Evolutionary conservation across 2,797 vertebrate species (phyloP).

Genomic region (Malacoraja senta): DNA sequence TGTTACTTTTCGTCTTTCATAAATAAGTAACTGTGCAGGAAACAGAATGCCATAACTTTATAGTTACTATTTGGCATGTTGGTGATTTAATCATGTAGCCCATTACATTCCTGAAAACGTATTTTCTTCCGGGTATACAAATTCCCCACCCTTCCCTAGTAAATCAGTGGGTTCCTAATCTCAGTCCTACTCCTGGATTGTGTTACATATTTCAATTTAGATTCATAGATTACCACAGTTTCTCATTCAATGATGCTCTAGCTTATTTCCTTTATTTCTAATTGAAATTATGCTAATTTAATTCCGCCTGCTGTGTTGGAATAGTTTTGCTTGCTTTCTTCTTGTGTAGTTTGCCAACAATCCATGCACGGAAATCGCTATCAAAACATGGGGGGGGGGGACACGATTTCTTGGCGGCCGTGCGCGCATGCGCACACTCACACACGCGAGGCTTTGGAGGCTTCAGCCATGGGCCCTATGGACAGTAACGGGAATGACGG

Average conservation of each 20-base stretch:
- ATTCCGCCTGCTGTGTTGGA: not conserved
- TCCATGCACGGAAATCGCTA: too few relatives aligned
- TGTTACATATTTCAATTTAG: not conserved
- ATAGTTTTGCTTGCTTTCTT: not conserved
- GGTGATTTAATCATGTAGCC: not conserved
- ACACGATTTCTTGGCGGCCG: too few relatives aligned
- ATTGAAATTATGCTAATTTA: not conserved
- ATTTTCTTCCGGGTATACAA: not conserved
- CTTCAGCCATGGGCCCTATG: too few relatives aligned
- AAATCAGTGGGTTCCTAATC: not conserved
- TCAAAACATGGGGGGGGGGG: too few relatives aligned
- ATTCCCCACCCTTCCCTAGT: not conserved
- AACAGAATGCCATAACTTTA: not conserved
- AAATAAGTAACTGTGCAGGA: too few relatives aligned
- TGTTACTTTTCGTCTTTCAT: too few relatives aligned
- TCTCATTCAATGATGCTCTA: not conserved
- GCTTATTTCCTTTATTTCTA: not conserved
- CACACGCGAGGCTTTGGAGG: too few relatives aligned
- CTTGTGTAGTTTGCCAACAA: not conserved
- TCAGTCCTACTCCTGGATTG: not conserved
- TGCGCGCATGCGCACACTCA: too few relatives aligned
- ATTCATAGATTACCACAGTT: not conserved
- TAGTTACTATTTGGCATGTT: not conserved
- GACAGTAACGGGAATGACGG: too few relatives aligned
- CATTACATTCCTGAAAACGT: not conserved